Conservation (phyloP, 2,888 invertebrate genomes). For the Halictus ligatus region DNA sequence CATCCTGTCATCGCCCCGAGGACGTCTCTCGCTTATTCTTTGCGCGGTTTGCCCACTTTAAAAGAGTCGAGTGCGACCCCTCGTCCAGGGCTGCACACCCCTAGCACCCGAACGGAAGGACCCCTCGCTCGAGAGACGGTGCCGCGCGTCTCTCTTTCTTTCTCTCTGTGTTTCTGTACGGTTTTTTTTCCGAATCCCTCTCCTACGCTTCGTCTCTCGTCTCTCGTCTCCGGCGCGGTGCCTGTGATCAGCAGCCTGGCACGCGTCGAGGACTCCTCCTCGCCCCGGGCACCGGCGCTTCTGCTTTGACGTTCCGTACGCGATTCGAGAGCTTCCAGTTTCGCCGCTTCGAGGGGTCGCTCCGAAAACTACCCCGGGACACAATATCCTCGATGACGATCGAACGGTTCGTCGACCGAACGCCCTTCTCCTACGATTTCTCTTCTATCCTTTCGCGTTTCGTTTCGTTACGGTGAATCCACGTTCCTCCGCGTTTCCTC, state of each 20-base stretch:
- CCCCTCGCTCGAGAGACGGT: slow-evolving; percentile 71
- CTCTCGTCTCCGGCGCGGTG: slow-evolving; percentile 75
- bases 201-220: slow-evolving; percentile 56
- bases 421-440: neutral
- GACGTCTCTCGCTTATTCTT: slow-evolving; percentile 72
- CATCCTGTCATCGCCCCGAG: slow-evolving; percentile 83
- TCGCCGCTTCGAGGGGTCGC: slow-evolving; percentile 70
- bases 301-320: slow-evolving; percentile 76
- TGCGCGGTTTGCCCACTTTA: slow-evolving; percentile 75
- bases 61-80: slow-evolving; percentile 73
- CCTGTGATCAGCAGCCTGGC: slow-evolving; percentile 82
- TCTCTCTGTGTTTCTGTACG: slow-evolving; percentile 39
- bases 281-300: slow-evolving; percentile 82
- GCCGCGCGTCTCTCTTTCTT: slow-evolving; percentile 55
- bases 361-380: slow-evolving; percentile 70
- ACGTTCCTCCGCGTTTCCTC: neutral
- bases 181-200: slow-evolving; percentile 57
- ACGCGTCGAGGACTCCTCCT: slow-evolving; percentile 82
- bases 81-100: slow-evolving; percentile 75
- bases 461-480: neutral
- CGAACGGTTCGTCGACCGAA: slow-evolving; percentile 57
- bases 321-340: slow-evolving; percentile 72
- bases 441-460: neutral
- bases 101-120: slow-evolving; percentile 77
- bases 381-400: slow-evolving; percentile 64